Base-by-base conservation (phyloP, 2,797 vertebrate genomes). In the Malurus leucopterus region DNA sequence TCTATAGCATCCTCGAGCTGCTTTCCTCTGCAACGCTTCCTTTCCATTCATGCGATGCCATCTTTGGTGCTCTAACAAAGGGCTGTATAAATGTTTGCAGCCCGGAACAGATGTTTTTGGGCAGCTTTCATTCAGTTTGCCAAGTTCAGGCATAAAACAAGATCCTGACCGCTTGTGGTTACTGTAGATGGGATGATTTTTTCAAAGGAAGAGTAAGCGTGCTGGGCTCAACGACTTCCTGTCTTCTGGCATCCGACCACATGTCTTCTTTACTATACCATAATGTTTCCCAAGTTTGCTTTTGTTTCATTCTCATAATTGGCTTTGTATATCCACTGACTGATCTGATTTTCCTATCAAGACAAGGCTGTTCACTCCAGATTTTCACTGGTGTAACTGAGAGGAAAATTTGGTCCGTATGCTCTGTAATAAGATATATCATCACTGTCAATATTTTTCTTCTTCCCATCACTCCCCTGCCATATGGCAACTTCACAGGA, bases 381-480 rank as follows among this genome's bases (percentile, higher is more conserved):
- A 94, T 95, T 95, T 95, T 95, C 91, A 87, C 93, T 91, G 50
- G 86, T 90, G 79, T 94, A 95, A 95, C 86, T 94, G 94, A 93
- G 91, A 95, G 82, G 72, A 93, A 95, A 95, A 93, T 95, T 94
- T 94, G 62, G 55, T 92, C 91, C 79, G 63, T 90, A 91, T 95
- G 90, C 76, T 80, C 76, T 80, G 76, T 80, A 80, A 91, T 91
- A 90, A 94, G 93, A 89, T 93, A 84, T 93, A 89, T 93, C 91
- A 93, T 91, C 93, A 94, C 91, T 94, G 92, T 95, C 94, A 95
- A 95, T 94, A 93, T 92, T 95, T 95, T 84, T 94, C 93, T 93
- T 95, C 84, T 94, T 95, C 88, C 84, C 88, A 89, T 93, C 94
- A 83, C 84, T 93, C 65, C 62, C 36, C 49, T 93, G 72, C 90